These are phyloP conservation scores for Poecilia gillii DNA, from an alignment of 2,797 vertebrate genomes.

Conservation along the genomic window DNA sequence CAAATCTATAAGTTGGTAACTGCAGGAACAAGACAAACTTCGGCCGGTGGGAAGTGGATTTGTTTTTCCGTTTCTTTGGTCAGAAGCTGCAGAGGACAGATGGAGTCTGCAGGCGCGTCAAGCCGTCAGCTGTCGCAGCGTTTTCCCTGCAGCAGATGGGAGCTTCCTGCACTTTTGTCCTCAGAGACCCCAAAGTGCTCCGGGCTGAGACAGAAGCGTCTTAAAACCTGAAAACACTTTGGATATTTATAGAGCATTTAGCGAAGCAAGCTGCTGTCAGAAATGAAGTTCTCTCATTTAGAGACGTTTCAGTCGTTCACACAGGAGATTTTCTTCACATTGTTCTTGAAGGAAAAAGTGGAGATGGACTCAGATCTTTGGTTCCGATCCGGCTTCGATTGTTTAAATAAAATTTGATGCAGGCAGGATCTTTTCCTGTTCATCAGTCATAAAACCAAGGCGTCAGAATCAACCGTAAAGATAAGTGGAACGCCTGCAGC, in stretches of 20 bases:
- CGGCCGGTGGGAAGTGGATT: slow-evolving; percentile 1
- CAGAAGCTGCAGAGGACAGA: slow-evolving; percentile 20
- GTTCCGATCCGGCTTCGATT: not conserved
- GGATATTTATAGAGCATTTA: slow-evolving; percentile 16
- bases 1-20: not conserved
- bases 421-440: not conserved
- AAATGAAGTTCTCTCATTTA: not conserved
- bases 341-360: not conserved
- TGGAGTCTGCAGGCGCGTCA: slow-evolving; percentile 26
- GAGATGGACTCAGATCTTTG: not conserved
- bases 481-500: not conserved
- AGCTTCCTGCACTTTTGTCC: slow-evolving; percentile 31
- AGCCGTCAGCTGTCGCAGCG: slow-evolving; percentile 27
- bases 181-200: slow-evolving; percentile 11
- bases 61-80: slow-evolving; percentile 16
- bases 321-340: not conserved
- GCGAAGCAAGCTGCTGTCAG: not conserved
- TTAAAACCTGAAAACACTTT: slow-evolving; percentile 3
- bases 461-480: not conserved
- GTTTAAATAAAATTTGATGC: not conserved
- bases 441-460: not conserved
- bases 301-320: not conserved
- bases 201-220: slow-evolving; percentile 5
- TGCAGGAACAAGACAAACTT: not conserved
- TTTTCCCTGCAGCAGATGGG: slow-evolving; percentile 32